phyloP scores from a whole-genome alignment of 2,888 invertebrate species.

The Papilio elwesi region DNA sequence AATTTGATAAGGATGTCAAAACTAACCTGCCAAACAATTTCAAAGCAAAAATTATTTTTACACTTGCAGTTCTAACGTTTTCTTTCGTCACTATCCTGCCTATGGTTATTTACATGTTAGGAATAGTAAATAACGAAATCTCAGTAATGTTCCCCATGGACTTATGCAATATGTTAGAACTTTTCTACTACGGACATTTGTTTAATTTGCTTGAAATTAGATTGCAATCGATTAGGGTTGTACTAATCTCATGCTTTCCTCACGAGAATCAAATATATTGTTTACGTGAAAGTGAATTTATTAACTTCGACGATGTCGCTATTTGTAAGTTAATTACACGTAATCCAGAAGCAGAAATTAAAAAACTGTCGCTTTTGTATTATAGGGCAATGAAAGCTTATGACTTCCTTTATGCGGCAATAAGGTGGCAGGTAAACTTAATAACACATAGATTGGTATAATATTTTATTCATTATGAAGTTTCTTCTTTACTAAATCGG shows the following conservation, averaged over 20 bases:
- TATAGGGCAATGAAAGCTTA: constrained; percentile 43
- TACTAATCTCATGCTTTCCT: constrained; percentile 36
- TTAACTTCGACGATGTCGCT: constrained; percentile 6
- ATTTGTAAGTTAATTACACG: background rate
- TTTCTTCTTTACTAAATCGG: background rate
- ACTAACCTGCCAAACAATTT: background rate
- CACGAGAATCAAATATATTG: background rate
- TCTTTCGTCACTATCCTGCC: background rate
- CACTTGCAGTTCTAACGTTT: background rate
- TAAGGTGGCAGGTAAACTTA: constrained; percentile 48
- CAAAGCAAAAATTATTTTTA: constrained; percentile 13
- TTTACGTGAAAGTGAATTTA: constrained; percentile 12
- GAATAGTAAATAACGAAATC: background rate
- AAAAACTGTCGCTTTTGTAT: constrained; percentile 42
- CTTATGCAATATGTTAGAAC: constrained; percentile 36
- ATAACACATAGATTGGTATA: background rate
- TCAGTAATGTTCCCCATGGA: constrained; percentile 19
- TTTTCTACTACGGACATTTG: constrained; percentile 43
- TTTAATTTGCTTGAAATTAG: constrained; percentile 39
- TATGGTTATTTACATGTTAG: background rate
- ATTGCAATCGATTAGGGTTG: constrained; percentile 37
- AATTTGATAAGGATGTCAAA: constrained; percentile 44
- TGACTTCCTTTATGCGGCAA: constrained; percentile 43
- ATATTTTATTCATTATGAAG: background rate
- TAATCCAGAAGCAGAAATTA: constrained; percentile 33